These are phyloP conservation scores for Dioctria rufipes DNA, from an alignment of 2,888 invertebrate genomes.

Conservation along the genomic window DNA sequence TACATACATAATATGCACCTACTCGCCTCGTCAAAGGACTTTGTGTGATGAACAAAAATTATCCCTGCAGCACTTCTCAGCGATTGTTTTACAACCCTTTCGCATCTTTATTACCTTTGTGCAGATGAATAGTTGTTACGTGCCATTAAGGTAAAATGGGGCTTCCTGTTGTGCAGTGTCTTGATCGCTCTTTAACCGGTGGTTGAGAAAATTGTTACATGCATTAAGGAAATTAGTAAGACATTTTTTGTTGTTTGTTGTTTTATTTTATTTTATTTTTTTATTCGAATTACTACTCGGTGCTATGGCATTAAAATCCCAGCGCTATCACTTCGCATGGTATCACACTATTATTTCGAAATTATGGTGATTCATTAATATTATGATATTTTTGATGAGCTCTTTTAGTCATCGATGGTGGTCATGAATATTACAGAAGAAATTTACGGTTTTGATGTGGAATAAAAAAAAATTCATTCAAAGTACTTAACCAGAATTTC, in stretches of 20 bases:
- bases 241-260: not conserved
- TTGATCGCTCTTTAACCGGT: conserved; percentile 18
- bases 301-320: too few species aligned
- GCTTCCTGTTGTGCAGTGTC: conserved; percentile 21
- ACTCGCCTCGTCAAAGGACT: conserved; percentile 32
- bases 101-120: conserved; percentile 7
- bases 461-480: too few species aligned
- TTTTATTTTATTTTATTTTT: too few species aligned
- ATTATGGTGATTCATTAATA: too few species aligned
- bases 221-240: not conserved
- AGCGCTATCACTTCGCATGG: too few species aligned
- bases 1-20: not conserved
- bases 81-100: conserved; percentile 28
- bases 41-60: conserved; percentile 21
- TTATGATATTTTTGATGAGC: too few species aligned
- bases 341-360: too few species aligned
- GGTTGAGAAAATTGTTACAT: conserved; percentile 7
- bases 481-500: too few species aligned
- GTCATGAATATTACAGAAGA: too few species aligned
- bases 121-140: conserved; percentile 32
- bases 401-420: too few species aligned
- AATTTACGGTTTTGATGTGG: too few species aligned
- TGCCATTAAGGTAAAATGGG: conserved; percentile 22
- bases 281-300: too few species aligned
- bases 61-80: conserved; percentile 23